A percentile compares a stretch with the other conserved stretches of the same genome.
These are phyloP conservation scores for Xestobium rufovillosum DNA, from an alignment of 2,888 invertebrate genomes.

Conservation along the genomic window DNA sequence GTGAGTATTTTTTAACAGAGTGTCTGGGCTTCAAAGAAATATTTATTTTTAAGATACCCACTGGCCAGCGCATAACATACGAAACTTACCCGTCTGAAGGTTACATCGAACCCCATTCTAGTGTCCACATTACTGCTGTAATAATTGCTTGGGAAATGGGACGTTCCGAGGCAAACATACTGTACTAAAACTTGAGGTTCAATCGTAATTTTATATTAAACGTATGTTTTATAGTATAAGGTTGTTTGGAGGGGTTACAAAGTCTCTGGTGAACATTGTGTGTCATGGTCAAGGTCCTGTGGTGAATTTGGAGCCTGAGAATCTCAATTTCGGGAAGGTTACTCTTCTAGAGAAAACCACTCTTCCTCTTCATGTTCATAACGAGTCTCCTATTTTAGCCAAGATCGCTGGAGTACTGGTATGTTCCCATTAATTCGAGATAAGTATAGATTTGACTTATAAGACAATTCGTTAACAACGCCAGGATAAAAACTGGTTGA, in stretches of 20 bases:
- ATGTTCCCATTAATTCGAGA: too few relatives aligned
- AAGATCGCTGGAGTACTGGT: conserved; percentile 17
- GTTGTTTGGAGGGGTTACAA: conserved; percentile 20
- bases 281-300: conserved; percentile 60
- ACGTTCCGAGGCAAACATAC: not conserved
- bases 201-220: too few relatives aligned
- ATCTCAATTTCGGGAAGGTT: conserved; percentile 58
- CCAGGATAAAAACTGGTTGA: too few relatives aligned
- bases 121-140: conserved; percentile 38
- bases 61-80: too few relatives aligned
- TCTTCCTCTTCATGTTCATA: conserved; percentile 50
- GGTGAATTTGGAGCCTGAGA: conserved; percentile 51
- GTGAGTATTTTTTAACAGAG: too few relatives aligned
- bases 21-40: too few relatives aligned
- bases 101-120: conserved; percentile 42
- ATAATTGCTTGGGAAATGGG: conserved; percentile 7
- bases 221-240: conserved; percentile 26
- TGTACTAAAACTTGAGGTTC: too few relatives aligned
- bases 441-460: too few relatives aligned
- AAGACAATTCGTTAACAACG: too few relatives aligned
- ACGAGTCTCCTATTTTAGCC: conserved; percentile 64
- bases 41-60: too few relatives aligned
- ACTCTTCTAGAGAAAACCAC: conserved; percentile 48
- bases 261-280: conserved; percentile 43
- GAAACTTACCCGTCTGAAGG: conserved; percentile 37